Evolutionary conservation across 2,888 invertebrate genomes (phyloP).

Genomic region (Mesorhabditis spiculigera): DNA sequence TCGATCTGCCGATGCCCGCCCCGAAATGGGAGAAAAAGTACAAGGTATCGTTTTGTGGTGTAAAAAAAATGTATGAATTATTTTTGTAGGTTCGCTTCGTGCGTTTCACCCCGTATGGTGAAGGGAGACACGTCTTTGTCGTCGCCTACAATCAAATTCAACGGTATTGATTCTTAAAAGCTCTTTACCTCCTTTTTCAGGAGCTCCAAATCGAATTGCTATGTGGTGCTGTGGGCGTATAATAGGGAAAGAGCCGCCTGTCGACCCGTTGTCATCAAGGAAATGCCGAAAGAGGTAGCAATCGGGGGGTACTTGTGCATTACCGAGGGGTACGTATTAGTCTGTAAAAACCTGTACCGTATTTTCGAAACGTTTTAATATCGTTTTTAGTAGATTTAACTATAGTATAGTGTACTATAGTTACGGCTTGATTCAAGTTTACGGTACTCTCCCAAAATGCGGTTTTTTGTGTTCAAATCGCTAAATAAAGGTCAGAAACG

Average conservation of each 20-base stretch:
- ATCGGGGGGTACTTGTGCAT: not conserved
- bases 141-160: slow-evolving; percentile 45
- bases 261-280: slow-evolving; percentile 22
- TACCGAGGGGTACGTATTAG: too few relatives aligned
- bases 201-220: slow-evolving; percentile 37
- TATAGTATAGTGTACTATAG: too few relatives aligned
- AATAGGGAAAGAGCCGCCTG: slow-evolving; percentile 25
- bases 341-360: too few relatives aligned
- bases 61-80: not conserved
- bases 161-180: slow-evolving; percentile 10
- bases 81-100: slow-evolving; percentile 42
- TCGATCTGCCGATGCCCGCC: slow-evolving; percentile 28
- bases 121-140: slow-evolving; percentile 32
- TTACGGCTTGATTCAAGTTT: too few relatives aligned
- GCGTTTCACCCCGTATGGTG: slow-evolving; percentile 36
- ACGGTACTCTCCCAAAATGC: too few relatives aligned
- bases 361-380: too few relatives aligned
- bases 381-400: too few relatives aligned
- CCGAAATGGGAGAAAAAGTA: slow-evolving; percentile 25
- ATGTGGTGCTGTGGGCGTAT: slow-evolving; percentile 39
- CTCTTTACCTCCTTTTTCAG: not conserved
- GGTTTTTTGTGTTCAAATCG: too few relatives aligned
- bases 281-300: slow-evolving; percentile 23
- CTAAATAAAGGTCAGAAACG: too few relatives aligned
- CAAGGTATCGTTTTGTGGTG: slow-evolving; percentile 19